Percentiles rank a stretch among this genome's conserved stretches.
Evolutionary conservation across 92 coral and sea anemone genomes (phyloP).

Genomic region (Pocillopora meandrina): DNA sequence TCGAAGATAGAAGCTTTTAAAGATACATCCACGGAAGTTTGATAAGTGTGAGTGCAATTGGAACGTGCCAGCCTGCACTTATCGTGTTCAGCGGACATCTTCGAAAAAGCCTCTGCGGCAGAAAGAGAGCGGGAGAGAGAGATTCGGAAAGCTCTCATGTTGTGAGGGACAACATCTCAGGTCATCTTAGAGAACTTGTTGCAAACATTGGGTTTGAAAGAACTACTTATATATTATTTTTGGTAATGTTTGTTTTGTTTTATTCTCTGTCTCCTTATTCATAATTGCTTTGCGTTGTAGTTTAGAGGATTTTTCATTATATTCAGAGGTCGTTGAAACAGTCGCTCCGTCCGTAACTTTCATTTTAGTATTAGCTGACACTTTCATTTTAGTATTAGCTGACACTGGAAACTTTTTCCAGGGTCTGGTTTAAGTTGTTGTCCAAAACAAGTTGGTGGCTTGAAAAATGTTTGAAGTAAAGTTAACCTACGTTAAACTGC

Average conservation of each 20-base stretch:
- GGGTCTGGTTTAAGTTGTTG: not conserved
- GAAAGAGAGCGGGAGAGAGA: not conserved
- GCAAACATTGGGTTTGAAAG: not conserved
- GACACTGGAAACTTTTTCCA: not conserved
- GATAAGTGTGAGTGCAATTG: not conserved
- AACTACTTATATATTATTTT: not conserved
- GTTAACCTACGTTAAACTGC: not conserved
- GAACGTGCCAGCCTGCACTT: no score
- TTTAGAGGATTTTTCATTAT: not conserved
- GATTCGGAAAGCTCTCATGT: not conserved
- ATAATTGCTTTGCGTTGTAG: not conserved
- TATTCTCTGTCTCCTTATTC: not conserved
- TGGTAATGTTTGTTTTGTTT: not conserved
- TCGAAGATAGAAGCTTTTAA: not conserved
- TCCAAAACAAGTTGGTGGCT: not conserved
- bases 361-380: conserved; percentile 10
- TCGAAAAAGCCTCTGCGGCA: no score
- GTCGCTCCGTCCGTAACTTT: not conserved
- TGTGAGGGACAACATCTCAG: not conserved
- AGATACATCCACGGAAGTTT: not conserved
- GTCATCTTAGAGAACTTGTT: not conserved
- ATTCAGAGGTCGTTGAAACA: not conserved
- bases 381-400: conserved; percentile 19
- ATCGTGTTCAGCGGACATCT: no score
- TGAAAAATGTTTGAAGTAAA: not conserved